Percentiles rank a stretch among this genome's conserved stretches.
Conservation (phyloP, 2,888 invertebrate species). For the Melanostoma scalare region DNA sequence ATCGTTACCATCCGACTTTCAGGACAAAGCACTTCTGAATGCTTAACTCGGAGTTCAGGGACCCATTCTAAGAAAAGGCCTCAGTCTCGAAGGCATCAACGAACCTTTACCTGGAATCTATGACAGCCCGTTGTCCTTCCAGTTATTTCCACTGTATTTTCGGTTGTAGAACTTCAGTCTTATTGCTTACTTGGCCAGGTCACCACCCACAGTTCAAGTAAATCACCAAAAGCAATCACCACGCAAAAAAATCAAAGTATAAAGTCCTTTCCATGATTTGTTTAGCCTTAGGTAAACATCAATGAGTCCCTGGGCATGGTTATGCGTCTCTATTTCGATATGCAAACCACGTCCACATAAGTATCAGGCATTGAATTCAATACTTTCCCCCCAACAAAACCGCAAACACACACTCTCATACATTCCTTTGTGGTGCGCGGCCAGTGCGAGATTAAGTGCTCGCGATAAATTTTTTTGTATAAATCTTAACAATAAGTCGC, state of each 20-base stretch:
- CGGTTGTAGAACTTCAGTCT: slow-evolving; percentile 30
- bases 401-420: slow-evolving; percentile 21
- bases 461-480: slow-evolving; percentile 77
- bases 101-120: too few species aligned
- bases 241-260: neutral
- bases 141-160: neutral
- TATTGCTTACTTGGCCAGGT: neutral
- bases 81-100: too few species aligned
- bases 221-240: slow-evolving; percentile 55
- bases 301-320: slow-evolving; percentile 39
- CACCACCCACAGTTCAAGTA: slow-evolving; percentile 35
- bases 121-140: too few species aligned
- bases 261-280: slow-evolving; percentile 14
- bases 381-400: neutral
- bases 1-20: too few species aligned
- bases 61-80: too few species aligned
- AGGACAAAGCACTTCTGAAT: too few species aligned
- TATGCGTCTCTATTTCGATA: slow-evolving; percentile 53
- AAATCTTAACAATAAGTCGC: slow-evolving; percentile 80
- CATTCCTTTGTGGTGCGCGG: slow-evolving; percentile 1
- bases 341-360: slow-evolving; percentile 44
- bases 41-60: too few species aligned
- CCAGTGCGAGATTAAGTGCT: slow-evolving; percentile 77
- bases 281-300: slow-evolving; percentile 1
- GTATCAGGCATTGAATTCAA: slow-evolving; percentile 29